phyloP scores from a whole-genome alignment of 1,140 invertebrate species.

The Chrysomallon squamiferum region DNA sequence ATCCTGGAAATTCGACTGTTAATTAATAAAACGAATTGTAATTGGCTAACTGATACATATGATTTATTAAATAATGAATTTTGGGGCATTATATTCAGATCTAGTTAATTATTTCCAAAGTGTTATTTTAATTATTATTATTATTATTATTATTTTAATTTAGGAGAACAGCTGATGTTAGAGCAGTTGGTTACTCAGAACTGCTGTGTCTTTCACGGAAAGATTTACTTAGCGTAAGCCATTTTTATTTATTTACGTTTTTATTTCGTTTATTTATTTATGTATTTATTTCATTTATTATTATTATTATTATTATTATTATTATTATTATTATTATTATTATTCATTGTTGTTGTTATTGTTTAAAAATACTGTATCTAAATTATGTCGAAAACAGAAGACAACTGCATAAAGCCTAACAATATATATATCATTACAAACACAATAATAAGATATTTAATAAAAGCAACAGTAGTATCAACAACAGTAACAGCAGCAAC shows the following conservation, averaged over 20 bases:
- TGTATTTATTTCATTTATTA: background rate
- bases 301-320: background rate
- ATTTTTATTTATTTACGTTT: background rate
- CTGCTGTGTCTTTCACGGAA: conserved; percentile 91
- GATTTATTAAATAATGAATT: no score
- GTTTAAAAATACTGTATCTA: background rate
- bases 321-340: background rate
- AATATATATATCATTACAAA: no score
- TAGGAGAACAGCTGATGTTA: conserved; percentile 92
- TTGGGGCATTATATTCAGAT: no score
- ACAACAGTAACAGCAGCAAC: no score
- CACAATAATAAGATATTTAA: no score
- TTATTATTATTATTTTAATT: no score
- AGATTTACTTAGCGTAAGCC: conserved; percentile 91
- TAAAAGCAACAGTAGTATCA: no score
- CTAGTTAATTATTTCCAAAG: no score
- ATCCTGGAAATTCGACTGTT: no score
- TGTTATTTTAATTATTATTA: no score
- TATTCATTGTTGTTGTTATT: background rate
- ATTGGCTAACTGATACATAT: no score
- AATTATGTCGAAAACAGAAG: background rate
- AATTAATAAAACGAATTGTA: no score
- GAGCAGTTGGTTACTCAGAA: conserved; percentile 94
- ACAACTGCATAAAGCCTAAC: background rate
- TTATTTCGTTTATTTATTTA: background rate